A percentile compares a stretch with the other conserved stretches of the same genome.
phyloP scores from a whole-genome alignment of 1,140 invertebrate species.

The Lepidurus apus region DNA sequence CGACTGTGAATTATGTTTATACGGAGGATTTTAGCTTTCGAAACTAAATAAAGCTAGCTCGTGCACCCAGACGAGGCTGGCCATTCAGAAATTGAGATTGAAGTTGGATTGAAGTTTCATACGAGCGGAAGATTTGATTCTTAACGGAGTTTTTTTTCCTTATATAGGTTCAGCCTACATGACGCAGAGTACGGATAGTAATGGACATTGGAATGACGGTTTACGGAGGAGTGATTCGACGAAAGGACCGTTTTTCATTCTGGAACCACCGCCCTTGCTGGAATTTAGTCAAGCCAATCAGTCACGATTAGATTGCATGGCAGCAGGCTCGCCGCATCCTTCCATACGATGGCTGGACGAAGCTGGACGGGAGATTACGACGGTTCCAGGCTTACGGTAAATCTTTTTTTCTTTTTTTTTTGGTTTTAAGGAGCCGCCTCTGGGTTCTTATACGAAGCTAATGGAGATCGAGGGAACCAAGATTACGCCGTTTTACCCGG shows the following conservation, averaged over 20 bases:
- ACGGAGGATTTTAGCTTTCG: no score
- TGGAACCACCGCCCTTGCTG: conserved; percentile 1
- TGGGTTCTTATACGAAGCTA: no score
- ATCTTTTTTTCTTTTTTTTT: background rate
- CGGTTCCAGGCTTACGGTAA: background rate
- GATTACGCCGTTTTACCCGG: no score
- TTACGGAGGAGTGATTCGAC: conserved; percentile 11
- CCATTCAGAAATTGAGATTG: no score
- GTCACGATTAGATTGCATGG: conserved; percentile 21
- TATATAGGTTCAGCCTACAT: background rate
- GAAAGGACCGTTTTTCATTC: conserved; percentile 11
- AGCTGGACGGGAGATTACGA: conserved; percentile 13
- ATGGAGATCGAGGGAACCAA: no score
- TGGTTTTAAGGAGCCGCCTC: no score
- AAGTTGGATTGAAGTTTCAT: background rate
- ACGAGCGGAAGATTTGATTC: background rate
- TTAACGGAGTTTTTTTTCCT: background rate
- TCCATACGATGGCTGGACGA: conserved; percentile 20
- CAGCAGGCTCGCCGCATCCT: background rate
- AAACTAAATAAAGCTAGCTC: no score
- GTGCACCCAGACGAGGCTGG: no score
- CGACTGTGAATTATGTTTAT: no score
- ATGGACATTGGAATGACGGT: background rate
- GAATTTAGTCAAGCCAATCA: conserved; percentile 19
- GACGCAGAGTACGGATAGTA: background rate